A percentile compares a stretch with the other conserved stretches of the same genome.
These are phyloP conservation scores for Drosophila tsacasi DNA, from an alignment of 1,140 invertebrate genomes.

Conservation along the genomic window DNA sequence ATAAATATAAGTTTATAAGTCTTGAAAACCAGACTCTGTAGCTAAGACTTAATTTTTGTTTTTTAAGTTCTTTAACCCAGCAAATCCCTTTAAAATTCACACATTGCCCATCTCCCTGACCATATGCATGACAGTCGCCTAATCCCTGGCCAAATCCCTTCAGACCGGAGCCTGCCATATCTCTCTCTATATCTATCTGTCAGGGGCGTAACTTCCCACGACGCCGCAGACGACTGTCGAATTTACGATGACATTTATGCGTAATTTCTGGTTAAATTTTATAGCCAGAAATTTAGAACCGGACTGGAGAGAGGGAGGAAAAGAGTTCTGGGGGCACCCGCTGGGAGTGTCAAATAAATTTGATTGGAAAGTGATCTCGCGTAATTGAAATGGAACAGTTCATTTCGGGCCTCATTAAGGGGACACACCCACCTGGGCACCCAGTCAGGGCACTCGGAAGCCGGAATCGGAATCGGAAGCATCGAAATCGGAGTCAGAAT, in stretches of 20 bases:
- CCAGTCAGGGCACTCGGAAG: not conserved
- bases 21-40: not conserved
- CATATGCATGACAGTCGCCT: conserved; percentile 32
- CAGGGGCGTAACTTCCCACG: conserved; percentile 64
- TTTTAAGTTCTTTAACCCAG: not conserved
- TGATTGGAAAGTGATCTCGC: conserved; percentile 55
- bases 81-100: conserved; percentile 15
- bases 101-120: conserved; percentile 13
- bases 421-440: conserved; percentile 67
- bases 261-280: conserved; percentile 65
- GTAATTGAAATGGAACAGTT: conserved; percentile 70
- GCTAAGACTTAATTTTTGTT: not conserved
- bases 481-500: not conserved
- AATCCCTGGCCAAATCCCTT: conserved; percentile 56
- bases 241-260: conserved; percentile 82
- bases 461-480: conserved; percentile 4
- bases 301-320: not conserved
- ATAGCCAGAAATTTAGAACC: conserved; percentile 23
- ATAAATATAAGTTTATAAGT: not conserved
- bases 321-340: conserved; percentile 63
- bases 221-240: conserved; percentile 23
- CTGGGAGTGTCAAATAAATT: conserved; percentile 77
- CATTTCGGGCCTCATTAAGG: conserved; percentile 73
- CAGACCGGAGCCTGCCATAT: conserved; percentile 9
- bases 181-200: not conserved